Base-by-base conservation (phyloP, 1,140 invertebrate genomes). In the Euura lappo region DNA sequence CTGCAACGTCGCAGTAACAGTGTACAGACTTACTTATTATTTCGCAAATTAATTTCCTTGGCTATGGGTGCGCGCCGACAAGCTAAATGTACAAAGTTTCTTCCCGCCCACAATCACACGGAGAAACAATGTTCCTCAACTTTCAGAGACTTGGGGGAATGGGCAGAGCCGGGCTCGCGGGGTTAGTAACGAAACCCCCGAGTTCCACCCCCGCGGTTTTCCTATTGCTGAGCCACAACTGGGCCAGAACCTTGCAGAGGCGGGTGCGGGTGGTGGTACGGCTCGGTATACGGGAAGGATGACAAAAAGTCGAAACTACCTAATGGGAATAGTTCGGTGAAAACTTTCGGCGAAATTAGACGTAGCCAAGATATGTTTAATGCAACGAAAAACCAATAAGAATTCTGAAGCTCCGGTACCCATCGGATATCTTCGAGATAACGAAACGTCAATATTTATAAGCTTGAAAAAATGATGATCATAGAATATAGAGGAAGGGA, bases 351-450 rank as follows among this genome's bases (percentile, higher is more conserved):
- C 51, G 51, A 60, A 60, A 60, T 60, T 60, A 60, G 51, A 60
- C 51, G 10, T 60, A 60, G 51, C 10, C 51, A n/a, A 11, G 51
- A n/a, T 11, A 60, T 60, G 51, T 60, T 60, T 60, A 60, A 60
- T 60, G 51, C 51, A 60, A 60, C 51, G 51, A 28, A 60, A 60
- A 60, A 60, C 51, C 51, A 60, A 60, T 60, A 60, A 60, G 51
- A 60, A 60, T 60, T 28, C 28, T 28, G 28, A 28, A 28, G 28
- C 1, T 28, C 28, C 28, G 28, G 28, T 28, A 28, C 28, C 28
- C 28, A 28, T 28, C 28, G 28, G 28, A 28, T 28, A 28, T 28
- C 28, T 28, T 28, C 28, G 28, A 28, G 28, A 28, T 28, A 0
- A 28, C 1, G 28, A 28, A 28, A 28, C 28, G 28, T 28, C 28